Base-by-base conservation (phyloP, 2,797 vertebrate genomes). In the Champsocephalus gunnari region DNA sequence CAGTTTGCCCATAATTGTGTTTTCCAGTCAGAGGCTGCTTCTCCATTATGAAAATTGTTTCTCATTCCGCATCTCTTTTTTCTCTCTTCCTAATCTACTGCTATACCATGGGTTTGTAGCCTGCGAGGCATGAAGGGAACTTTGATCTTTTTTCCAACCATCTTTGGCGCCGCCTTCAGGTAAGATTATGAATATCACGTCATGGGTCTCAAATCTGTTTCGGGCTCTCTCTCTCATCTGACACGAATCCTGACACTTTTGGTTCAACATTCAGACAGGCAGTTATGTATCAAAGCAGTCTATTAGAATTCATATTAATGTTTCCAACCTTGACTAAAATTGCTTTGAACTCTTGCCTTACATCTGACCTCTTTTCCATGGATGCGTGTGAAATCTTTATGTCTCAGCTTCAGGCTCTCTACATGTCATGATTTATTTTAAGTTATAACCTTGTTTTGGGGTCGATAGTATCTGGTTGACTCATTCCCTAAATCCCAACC, bases 121-220 rank as follows among this genome's bases (percentile, higher is more conserved):
- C 50, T 50, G 10, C 16, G 6, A 38, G 9, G 51, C 51, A 66
- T 45, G 1, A 57, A 56, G 47, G 66, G 24, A 61, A 68, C 53
- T 48, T 61, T 38, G 9, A 38, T 38, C 34, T 72, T 62, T 67
- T 74, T 57, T 72, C 19, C 89, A 78, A 77, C 82, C 88, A 62
- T 90, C 87, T 95, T 92, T 94, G 89, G 90, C 90, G 93, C 93
- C 92, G 74, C 90, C 92, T 10, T 66, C 80, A 87, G 94, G 75
- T 59, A 3, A 38, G 5, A 60, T 7, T 1, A 7, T 24, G 61
- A 14, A 88, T 19, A 49, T 49, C 93, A 90, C 0, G 65, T 71
- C 58, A 79, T 48, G 70, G 73, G 12, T 87, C 45, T 80, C 51
- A 69, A 41, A 77, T 87, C 57, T 77, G 70, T 48, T 77, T 32